A percentile compares a stretch with the other conserved stretches of the same genome.
Conservation (phyloP, 1,140 invertebrate species). For the Tyrophagus putrescentiae region DNA sequence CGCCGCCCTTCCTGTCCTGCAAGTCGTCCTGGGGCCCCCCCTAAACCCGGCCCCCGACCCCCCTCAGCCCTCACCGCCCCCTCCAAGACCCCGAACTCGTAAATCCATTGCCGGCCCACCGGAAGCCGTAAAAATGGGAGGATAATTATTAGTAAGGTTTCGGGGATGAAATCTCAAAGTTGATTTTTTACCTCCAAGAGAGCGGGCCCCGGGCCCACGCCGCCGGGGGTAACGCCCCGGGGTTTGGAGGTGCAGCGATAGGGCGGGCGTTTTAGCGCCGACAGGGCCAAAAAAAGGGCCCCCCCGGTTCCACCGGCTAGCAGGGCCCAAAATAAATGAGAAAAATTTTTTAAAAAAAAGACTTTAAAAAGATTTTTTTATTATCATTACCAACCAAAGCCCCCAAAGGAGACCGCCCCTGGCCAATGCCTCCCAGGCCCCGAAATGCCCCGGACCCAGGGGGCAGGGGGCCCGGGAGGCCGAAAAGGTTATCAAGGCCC, state of each 20-base stretch:
- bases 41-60: neutral
- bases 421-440: neutral
- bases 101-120: neutral
- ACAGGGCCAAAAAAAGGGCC: neutral
- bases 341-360: no score
- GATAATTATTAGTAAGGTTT: no score
- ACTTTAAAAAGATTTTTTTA: neutral
- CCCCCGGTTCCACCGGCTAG: neutral
- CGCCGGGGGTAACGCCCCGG: neutral
- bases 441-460: neutral
- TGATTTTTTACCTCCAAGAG: no score
- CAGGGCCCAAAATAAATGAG: neutral
- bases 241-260: neutral
- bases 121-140: no score
- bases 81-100: neutral
- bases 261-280: neutral
- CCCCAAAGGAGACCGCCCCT: neutral
- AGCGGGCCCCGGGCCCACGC: no score
- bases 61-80: neutral
- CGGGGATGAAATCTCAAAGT: no score
- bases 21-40: neutral
- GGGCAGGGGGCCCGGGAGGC: neutral
- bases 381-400: neutral
- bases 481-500: neutral
- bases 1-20: neutral